A percentile compares a stretch with the other conserved stretches of the same genome.
These are phyloP conservation scores for Cardiocondyla obscurior DNA, from an alignment of 1,140 invertebrate species.

Conservation along the genomic window DNA sequence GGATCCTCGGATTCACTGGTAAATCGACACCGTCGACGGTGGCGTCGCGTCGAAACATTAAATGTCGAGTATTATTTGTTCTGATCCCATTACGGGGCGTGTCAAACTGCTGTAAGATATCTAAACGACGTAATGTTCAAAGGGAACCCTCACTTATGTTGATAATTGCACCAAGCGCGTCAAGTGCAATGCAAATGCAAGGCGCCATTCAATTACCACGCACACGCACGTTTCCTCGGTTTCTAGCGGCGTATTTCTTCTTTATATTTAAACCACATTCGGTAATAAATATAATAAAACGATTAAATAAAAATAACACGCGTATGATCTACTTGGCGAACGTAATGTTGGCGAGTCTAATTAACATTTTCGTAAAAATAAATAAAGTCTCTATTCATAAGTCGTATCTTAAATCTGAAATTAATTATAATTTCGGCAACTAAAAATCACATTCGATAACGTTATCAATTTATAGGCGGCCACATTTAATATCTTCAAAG, in stretches of 20 bases:
- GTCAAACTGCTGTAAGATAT: not conserved
- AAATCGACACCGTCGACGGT: conserved; percentile 15
- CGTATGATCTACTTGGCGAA: no score
- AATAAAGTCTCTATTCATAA: not conserved
- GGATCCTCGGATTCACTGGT: conserved; percentile 26
- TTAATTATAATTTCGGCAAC: not conserved
- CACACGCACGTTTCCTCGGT: not conserved
- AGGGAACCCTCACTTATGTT: not conserved
- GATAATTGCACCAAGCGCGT: not conserved
- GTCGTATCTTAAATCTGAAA: not conserved
- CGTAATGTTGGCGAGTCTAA: no score
- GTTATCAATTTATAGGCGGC: conserved; percentile 6
- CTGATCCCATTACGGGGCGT: conserved; percentile 17
- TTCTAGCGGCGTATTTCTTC: not conserved
- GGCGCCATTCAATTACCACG: not conserved
- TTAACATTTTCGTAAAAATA: not conserved
- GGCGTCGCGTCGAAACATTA: conserved; percentile 17
- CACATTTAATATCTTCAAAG: conserved; percentile 74
- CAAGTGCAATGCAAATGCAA: not conserved
- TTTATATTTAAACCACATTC: not conserved
- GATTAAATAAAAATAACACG: not conserved
- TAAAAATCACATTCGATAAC: not conserved
- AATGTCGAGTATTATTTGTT: conserved; percentile 30
- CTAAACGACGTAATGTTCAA: not conserved
- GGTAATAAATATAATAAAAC: not conserved